Evolutionary conservation across 1,140 invertebrate species (phyloP).

Genomic region (Drosophila tani): DNA sequence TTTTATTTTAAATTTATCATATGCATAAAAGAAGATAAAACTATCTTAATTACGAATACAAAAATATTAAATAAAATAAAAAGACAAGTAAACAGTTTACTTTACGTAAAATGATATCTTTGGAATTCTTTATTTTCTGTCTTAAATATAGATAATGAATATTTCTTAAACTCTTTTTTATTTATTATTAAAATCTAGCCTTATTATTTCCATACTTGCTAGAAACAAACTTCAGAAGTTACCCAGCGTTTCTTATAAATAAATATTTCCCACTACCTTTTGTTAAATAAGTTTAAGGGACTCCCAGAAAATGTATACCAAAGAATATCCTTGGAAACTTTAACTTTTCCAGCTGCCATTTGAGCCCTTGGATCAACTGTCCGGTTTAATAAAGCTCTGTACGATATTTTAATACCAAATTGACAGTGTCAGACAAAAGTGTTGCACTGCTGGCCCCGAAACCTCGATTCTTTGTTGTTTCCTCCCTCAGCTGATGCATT

Average conservation of each 20-base stretch:
- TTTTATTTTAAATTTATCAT: no score
- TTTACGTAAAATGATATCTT: neutral
- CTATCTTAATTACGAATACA: neutral
- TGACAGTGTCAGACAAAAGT: constrained; percentile 69
- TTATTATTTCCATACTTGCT: no score
- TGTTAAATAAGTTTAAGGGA: constrained; percentile 1
- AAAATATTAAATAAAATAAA: neutral
- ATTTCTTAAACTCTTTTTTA: no score
- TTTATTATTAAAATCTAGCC: no score
- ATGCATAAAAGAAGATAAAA: no score
- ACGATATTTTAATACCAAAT: constrained; percentile 72
- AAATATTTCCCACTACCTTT: neutral
- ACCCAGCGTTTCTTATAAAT: no score
- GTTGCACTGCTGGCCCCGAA: constrained; percentile 38
- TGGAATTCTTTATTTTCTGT: no score
- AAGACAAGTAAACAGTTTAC: neutral
- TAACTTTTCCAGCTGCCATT: constrained; percentile 6
- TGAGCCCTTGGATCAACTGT: constrained; percentile 33
- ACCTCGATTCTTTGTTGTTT: constrained; percentile 31
- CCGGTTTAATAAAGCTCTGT: constrained; percentile 42
- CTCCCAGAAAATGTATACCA: neutral
- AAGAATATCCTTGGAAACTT: neutral
- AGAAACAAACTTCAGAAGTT: no score
- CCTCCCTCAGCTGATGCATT: constrained; percentile 41
- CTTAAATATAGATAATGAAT: no score